Conservation (phyloP, 2,888 invertebrate genomes). For the Phytoseiulus persimilis region DNA sequence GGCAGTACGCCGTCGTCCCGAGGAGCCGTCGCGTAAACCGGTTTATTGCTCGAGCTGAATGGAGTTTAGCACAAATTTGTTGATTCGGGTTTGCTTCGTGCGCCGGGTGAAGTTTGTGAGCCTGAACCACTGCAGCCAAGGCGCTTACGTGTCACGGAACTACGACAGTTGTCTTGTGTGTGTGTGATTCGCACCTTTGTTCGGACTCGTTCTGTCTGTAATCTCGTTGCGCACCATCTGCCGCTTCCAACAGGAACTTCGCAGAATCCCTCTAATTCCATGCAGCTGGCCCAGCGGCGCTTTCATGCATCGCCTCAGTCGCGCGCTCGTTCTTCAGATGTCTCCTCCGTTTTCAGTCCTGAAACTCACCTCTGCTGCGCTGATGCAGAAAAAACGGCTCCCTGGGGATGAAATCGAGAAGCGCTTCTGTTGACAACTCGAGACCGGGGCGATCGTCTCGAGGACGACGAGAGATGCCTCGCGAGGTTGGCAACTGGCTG, state of each 20-base stretch:
- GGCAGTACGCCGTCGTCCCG: neutral
- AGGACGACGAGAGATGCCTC: too few relatives aligned
- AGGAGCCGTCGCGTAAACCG: neutral
- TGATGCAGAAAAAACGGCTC: too few relatives aligned
- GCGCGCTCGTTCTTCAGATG: neutral
- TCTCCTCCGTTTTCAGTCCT: too few relatives aligned
- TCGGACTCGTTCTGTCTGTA: neutral
- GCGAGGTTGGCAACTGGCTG: neutral
- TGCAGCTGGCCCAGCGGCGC: neutral
- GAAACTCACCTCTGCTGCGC: too few relatives aligned
- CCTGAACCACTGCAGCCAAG: neutral
- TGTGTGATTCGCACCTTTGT: neutral
- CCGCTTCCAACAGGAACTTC: neutral
- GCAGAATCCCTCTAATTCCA: neutral
- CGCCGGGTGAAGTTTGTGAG: neutral
- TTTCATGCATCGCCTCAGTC: neutral
- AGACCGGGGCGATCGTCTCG: too few relatives aligned
- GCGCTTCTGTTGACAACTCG: too few relatives aligned
- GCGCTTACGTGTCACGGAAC: neutral
- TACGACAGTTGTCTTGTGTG: neutral
- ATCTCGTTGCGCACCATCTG: neutral
- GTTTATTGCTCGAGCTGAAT: neutral
- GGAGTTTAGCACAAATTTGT: constrained; percentile 5
- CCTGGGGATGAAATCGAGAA: too few relatives aligned
- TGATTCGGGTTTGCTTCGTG: neutral